phyloP scores from a whole-genome alignment of 2,113 vertebrate genomes.

The Oryzias woworae region DNA sequence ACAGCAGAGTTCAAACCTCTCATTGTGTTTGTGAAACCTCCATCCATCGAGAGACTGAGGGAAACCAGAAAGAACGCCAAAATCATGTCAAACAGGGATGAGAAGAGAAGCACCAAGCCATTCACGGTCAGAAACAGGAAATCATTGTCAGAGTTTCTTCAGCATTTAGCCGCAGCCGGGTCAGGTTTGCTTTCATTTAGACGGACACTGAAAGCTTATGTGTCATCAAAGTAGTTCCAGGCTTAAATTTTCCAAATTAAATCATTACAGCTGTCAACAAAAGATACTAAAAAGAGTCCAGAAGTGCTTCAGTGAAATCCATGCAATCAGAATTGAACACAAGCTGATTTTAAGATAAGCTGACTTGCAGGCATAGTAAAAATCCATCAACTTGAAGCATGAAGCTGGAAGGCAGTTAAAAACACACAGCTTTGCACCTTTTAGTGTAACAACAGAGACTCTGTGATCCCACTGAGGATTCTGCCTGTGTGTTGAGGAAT shows the following conservation, averaged over 20 bases:
- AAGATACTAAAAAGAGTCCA: background rate
- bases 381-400: background rate
- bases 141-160: background rate
- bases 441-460: slow-evolving; percentile 21
- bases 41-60: slow-evolving; percentile 84
- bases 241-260: background rate
- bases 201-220: background rate
- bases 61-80: slow-evolving; percentile 89
- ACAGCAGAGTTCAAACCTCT: slow-evolving; percentile 94
- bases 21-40: slow-evolving; percentile 96
- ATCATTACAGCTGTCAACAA: background rate
- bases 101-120: slow-evolving; percentile 84
- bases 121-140: slow-evolving; percentile 80
- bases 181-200: background rate
- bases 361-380: background rate
- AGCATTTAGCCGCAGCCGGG: background rate
- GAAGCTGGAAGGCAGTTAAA: slow-evolving; percentile 2
- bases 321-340: background rate
- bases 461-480: slow-evolving; percentile 24
- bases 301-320: background rate
- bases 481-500: slow-evolving; percentile 36
- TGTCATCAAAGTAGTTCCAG: background rate
- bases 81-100: slow-evolving; percentile 89
- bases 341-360: background rate
- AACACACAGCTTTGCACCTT: slow-evolving; percentile 21